Evolutionary conservation across 2,113 vertebrate species (phyloP).

Genomic region (Tachuris rubrigastra): DNA sequence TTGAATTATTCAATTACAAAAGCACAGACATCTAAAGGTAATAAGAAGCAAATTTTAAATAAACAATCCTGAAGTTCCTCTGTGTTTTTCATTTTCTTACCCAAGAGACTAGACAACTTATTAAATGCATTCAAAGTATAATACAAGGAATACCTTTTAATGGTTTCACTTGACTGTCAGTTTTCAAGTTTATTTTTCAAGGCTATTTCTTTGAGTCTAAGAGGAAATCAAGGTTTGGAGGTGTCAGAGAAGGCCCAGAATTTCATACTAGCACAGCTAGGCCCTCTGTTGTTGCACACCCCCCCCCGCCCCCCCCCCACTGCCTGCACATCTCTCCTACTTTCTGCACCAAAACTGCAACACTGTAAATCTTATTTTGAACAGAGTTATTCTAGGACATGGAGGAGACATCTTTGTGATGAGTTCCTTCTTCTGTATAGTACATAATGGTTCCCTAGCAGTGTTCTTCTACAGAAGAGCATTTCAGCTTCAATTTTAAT

Average conservation of each 20-base stretch:
- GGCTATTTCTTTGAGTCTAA: neutral
- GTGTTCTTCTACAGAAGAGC: neutral
- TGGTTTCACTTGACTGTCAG: neutral
- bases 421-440: neutral
- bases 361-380: neutral
- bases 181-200: neutral
- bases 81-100: slow-evolving; percentile 8
- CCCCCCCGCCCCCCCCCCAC: no score
- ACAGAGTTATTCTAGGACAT: neutral
- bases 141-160: neutral
- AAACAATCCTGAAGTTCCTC: slow-evolving; percentile 37
- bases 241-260: neutral
- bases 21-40: neutral
- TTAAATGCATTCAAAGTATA: neutral
- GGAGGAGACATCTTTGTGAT: neutral
- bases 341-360: neutral
- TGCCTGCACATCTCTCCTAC: neutral
- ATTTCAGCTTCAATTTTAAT: neutral
- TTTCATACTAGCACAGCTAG: neutral
- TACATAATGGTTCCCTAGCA: neutral
- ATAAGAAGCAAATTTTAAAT: slow-evolving; percentile 22
- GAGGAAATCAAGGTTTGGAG: neutral
- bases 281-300: neutral
- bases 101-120: neutral
- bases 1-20: slow-evolving; percentile 30